Percentiles rank a stretch among this genome's conserved stretches.
These are phyloP conservation scores for Sebastes melanostomus DNA, from an alignment of 2,797 vertebrate species.

Conservation along the genomic window DNA sequence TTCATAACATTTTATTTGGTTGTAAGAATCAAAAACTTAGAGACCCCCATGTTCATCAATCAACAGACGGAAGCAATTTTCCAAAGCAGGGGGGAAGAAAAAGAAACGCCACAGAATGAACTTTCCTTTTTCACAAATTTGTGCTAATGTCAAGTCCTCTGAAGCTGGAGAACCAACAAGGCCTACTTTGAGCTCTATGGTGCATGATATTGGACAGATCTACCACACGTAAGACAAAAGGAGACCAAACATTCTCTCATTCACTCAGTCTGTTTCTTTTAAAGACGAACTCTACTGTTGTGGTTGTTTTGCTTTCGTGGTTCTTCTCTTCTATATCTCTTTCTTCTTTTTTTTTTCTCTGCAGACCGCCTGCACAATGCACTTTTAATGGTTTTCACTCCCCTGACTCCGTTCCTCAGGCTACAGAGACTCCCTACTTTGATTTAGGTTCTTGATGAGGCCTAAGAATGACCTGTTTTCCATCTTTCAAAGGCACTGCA, in stretches of 20 bases:
- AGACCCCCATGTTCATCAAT: constrained; percentile 34
- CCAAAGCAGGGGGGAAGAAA: not conserved
- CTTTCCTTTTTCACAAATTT: constrained; percentile 11
- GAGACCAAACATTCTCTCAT: not conserved
- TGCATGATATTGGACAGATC: constrained; percentile 69
- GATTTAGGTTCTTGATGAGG: constrained; percentile 58
- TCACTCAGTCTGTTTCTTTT: not conserved
- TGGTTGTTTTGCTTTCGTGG: constrained; percentile 58
- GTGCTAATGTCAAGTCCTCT: constrained; percentile 39
- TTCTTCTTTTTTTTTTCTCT: constrained; percentile 39
- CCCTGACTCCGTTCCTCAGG: constrained; percentile 45
- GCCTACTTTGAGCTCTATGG: constrained; percentile 55
- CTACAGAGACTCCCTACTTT: constrained; percentile 57
- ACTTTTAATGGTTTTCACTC: constrained; percentile 63
- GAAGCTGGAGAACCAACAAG: constrained; percentile 30
- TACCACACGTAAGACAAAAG: constrained; percentile 42
- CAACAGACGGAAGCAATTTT: constrained; percentile 63
- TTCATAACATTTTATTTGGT: not conserved
- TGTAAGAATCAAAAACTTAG: not conserved
- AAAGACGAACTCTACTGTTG: constrained; percentile 40
- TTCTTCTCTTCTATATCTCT: constrained; percentile 53
- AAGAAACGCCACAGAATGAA: constrained; percentile 27
- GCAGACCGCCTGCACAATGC: constrained; percentile 26
- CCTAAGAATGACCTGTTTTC: constrained; percentile 50
- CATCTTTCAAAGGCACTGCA: constrained; percentile 48